These are phyloP conservation scores for Habrosyne pyritoides DNA, from an alignment of 2,888 invertebrate species.

Conservation along the genomic window DNA sequence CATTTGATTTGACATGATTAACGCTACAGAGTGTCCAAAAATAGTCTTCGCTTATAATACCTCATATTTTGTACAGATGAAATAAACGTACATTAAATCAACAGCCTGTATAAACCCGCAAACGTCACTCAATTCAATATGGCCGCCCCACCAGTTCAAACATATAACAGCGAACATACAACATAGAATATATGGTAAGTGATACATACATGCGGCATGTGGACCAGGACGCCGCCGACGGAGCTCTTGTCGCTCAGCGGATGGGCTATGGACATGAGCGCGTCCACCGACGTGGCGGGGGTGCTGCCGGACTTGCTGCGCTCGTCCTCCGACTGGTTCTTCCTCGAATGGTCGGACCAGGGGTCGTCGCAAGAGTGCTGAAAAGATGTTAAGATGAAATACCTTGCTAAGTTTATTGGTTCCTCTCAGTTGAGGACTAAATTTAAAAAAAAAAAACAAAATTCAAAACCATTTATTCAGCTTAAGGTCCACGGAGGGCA, in stretches of 20 bases:
- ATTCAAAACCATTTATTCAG: no score
- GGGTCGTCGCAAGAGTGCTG: slow-evolving; percentile 84
- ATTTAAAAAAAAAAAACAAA: no score
- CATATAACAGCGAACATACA: slow-evolving; percentile 2
- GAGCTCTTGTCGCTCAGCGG: slow-evolving; percentile 86
- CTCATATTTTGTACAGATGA: no score
- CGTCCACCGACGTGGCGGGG: slow-evolving; percentile 51
- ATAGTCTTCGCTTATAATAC: no score
- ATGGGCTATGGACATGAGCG: slow-evolving; percentile 67
- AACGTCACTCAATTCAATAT: not conserved
- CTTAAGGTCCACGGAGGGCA: no score
- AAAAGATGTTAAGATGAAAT: not conserved
- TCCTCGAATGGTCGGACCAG: slow-evolving; percentile 84
- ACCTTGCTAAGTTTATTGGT: not conserved
- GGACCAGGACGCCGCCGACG: slow-evolving; percentile 93
- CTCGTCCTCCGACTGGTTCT: slow-evolving; percentile 88
- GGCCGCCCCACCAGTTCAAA: not conserved
- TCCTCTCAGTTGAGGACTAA: no score
- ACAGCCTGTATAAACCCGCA: slow-evolving; percentile 1
- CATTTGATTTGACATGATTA: no score
- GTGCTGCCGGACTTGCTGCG: slow-evolving; percentile 55
- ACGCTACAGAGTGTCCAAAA: no score
- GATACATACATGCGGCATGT: slow-evolving; percentile 94
- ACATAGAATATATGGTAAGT: not conserved
- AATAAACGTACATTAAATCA: not conserved